phyloP scores from a whole-genome alignment of 53 echinoderm and acorn worm species.

The Temnopleurus reevesii region DNA sequence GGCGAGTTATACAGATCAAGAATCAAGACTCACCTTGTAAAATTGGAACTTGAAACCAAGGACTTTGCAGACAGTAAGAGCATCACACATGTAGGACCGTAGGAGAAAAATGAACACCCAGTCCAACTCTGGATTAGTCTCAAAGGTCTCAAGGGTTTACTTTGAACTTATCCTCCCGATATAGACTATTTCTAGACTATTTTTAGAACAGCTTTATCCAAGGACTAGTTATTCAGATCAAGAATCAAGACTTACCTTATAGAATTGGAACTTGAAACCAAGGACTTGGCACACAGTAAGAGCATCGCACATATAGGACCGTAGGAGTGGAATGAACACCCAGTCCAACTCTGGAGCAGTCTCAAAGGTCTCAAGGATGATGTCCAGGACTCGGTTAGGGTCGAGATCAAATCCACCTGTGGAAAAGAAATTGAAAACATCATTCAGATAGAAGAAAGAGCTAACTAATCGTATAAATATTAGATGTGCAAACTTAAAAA shows the following conservation, averaged over 20 bases:
- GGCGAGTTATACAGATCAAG: too few species aligned
- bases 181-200: too few species aligned
- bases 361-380: conserved; percentile 95
- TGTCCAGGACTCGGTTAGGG: conserved; percentile 95
- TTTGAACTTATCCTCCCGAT: too few species aligned
- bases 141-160: too few species aligned
- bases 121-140: too few species aligned
- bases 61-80: background rate
- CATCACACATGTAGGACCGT: background rate
- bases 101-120: too few species aligned
- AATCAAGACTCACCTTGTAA: background rate
- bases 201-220: background rate
- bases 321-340: conserved; percentile 83
- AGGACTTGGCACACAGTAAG: conserved; percentile 87
- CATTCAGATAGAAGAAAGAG: too few species aligned
- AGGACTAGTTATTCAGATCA: background rate
- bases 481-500: too few species aligned
- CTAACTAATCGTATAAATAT: too few species aligned
- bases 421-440: background rate
- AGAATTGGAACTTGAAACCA: conserved; percentile 99
- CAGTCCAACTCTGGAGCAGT: conserved; percentile 72
- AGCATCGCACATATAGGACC: conserved; percentile 90
- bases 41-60: background rate
- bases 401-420: conserved; percentile 97
- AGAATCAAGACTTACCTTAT: conserved; percentile 73